These are phyloP conservation scores for Ctena decussata DNA, from an alignment of 2,888 invertebrate species.

Conservation along the genomic window DNA sequence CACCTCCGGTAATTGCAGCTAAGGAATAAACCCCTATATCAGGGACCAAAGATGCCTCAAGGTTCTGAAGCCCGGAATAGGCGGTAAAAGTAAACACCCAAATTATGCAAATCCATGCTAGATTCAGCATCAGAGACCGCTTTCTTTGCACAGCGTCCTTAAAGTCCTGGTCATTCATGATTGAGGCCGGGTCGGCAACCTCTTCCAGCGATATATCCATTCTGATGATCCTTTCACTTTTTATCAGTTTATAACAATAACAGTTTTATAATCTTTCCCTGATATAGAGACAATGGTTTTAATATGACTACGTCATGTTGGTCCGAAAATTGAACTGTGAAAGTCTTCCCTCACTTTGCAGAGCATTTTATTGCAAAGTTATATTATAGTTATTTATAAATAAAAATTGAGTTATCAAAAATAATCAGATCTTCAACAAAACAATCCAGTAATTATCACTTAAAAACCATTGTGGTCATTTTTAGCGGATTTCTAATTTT, in stretches of 20 bases:
- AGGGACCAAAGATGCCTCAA: constrained; percentile 70
- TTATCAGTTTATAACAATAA: not conserved
- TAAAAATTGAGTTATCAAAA: not conserved
- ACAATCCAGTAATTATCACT: not conserved
- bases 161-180: constrained; percentile 39
- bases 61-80: constrained; percentile 71
- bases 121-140: constrained; percentile 47
- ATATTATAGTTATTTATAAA: not conserved
- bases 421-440: not conserved
- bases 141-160: constrained; percentile 39
- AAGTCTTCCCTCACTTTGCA: not conserved
- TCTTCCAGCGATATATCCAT: constrained; percentile 38
- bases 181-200: constrained; percentile 34
- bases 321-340: not conserved
- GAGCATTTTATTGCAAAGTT: not conserved
- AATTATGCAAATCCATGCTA: constrained; percentile 64
- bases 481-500: too few species aligned
- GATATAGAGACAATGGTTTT: not conserved
- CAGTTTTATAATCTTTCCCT: not conserved
- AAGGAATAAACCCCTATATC: constrained; percentile 71
- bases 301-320: not conserved
- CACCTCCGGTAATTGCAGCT: constrained; percentile 74
- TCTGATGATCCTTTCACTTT: not conserved
- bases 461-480: not conserved
- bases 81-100: constrained; percentile 76